phyloP scores from a whole-genome alignment of 2,888 invertebrate species.

The Leptinotarsa haldemani region DNA sequence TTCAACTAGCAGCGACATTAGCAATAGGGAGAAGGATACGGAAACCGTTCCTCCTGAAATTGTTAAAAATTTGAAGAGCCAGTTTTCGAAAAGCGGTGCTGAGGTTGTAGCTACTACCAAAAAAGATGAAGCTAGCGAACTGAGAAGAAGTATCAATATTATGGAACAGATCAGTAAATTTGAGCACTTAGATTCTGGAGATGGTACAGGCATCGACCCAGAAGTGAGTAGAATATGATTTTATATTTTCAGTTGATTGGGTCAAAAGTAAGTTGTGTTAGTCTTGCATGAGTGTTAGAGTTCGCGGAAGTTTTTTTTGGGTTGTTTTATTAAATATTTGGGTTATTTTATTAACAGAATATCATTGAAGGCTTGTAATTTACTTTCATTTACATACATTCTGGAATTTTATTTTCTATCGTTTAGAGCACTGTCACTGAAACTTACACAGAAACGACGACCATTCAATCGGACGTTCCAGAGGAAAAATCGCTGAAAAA shows the following conservation, averaged over 20 bases:
- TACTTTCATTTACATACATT: slow-evolving; percentile 23
- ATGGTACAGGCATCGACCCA: slow-evolving; percentile 36
- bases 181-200: slow-evolving; percentile 55
- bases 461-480: slow-evolving; percentile 54
- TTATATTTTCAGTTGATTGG: slow-evolving; percentile 35
- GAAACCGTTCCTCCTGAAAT: slow-evolving; percentile 55
- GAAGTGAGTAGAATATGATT: slow-evolving; percentile 53
- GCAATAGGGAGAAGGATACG: slow-evolving; percentile 55
- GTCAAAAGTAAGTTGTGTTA: slow-evolving; percentile 20
- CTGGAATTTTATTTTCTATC: slow-evolving; percentile 48
- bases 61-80: slow-evolving; percentile 56
- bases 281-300: slow-evolving; percentile 12
- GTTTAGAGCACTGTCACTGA: slow-evolving; percentile 63
- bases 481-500: slow-evolving; percentile 64
- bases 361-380: not conserved
- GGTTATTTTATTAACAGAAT: slow-evolving; percentile 9
- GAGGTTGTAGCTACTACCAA: slow-evolving; percentile 52
- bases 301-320: not conserved
- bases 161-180: slow-evolving; percentile 63
- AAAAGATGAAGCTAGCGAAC: slow-evolving; percentile 51
- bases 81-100: slow-evolving; percentile 54
- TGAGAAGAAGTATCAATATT: slow-evolving; percentile 57
- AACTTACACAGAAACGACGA: slow-evolving; percentile 62
- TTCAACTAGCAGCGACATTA: slow-evolving; percentile 44
- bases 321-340: slow-evolving; percentile 8